phyloP scores from a whole-genome alignment of 2,888 invertebrate genomes.

The Patella depressa region DNA sequence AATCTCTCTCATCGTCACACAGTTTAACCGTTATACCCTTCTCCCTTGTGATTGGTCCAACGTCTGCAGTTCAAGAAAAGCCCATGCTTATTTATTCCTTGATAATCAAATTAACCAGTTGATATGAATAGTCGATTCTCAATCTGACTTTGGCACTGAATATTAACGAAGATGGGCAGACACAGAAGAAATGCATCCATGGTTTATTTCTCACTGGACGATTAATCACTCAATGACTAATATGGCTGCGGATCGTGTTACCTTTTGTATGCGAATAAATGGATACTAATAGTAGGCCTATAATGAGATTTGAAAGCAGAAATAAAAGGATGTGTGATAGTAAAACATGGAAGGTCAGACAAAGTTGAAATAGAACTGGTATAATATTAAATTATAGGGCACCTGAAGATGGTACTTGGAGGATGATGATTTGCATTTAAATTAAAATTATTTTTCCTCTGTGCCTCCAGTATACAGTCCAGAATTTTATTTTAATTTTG shows the following conservation, averaged over 20 bases:
- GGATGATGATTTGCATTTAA: too few species aligned
- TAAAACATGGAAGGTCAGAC: too few species aligned
- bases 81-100: slow-evolving; percentile 8
- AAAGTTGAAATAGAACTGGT: too few species aligned
- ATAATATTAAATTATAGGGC: too few species aligned
- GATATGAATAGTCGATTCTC: slow-evolving; percentile 10
- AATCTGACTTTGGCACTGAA: slow-evolving; percentile 5
- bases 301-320: not conserved
- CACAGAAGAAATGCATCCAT: not conserved
- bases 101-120: not conserved
- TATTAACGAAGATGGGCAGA: slow-evolving; percentile 5
- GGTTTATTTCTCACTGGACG: not conserved
- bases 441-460: too few species aligned
- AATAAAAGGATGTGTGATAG: not conserved
- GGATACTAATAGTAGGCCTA: not conserved
- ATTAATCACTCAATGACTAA: slow-evolving; percentile 9
- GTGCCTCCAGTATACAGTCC: too few species aligned
- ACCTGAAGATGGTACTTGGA: too few species aligned
- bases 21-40: too few species aligned
- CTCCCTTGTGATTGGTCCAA: too few species aligned
- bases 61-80: too few species aligned
- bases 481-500: too few species aligned
- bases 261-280: not conserved
- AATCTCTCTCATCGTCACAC: too few species aligned
- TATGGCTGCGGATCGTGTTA: not conserved